Evolutionary conservation across 2,113 vertebrate species (phyloP).

Genomic region (Myotis lucifugus): DNA sequence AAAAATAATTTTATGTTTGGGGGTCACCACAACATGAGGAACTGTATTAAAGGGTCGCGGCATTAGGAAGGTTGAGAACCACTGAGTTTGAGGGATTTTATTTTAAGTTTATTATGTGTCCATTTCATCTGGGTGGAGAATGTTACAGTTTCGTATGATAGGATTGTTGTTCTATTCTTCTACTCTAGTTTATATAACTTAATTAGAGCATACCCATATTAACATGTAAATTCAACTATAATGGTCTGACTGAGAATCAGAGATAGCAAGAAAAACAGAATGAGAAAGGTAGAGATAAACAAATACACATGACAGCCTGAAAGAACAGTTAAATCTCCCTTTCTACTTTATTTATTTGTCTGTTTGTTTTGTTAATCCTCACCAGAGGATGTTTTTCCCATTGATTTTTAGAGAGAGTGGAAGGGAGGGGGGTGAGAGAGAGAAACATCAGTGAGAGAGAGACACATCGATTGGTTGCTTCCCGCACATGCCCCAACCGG

Average conservation of each 20-base stretch:
- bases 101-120: neutral
- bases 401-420: too few species aligned
- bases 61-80: too few species aligned
- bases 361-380: too few species aligned
- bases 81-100: neutral
- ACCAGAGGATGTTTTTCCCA: too few species aligned
- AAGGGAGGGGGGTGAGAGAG: too few species aligned
- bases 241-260: neutral
- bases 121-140: neutral
- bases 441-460: too few species aligned
- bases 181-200: neutral
- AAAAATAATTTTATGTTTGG: too few species aligned
- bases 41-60: too few species aligned
- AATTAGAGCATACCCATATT: slow-evolving; percentile 1
- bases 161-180: neutral
- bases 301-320: neutral
- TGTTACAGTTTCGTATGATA: neutral
- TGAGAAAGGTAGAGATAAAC: neutral
- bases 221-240: neutral
- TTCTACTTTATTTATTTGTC: neutral
- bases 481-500: too few species aligned
- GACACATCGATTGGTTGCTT: too few species aligned
- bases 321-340: neutral
- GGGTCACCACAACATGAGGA: too few species aligned
- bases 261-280: neutral